These are phyloP conservation scores for Scaptomyza caliginosa DNA, from an alignment of 2,888 invertebrate species.

Conservation along the genomic window DNA sequence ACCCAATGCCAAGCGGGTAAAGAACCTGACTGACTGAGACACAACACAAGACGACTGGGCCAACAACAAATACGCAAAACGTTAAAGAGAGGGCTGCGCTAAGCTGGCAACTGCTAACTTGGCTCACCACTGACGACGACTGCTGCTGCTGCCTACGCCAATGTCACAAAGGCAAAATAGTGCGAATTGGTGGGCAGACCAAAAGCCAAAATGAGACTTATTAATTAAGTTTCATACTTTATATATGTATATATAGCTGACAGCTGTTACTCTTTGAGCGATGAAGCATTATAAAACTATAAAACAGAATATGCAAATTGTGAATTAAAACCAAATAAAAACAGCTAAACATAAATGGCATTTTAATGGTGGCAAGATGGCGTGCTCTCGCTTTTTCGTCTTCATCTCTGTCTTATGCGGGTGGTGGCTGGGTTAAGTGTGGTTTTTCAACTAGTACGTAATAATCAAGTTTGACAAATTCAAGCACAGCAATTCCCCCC, in stretches of 20 bases:
- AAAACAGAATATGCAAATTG: slow-evolving; percentile 69
- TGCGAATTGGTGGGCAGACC: slow-evolving; percentile 72
- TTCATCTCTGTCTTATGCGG: background rate
- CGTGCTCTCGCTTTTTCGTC: slow-evolving; percentile 44
- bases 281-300: slow-evolving; percentile 43
- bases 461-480: slow-evolving; percentile 53
- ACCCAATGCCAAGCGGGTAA: slow-evolving; percentile 69
- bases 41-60: slow-evolving; percentile 24
- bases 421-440: background rate
- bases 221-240: slow-evolving; percentile 67
- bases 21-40: slow-evolving; percentile 79
- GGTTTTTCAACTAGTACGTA: slow-evolving; percentile 13
- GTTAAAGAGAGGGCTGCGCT: background rate
- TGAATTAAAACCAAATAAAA: slow-evolving; percentile 40
- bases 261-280: slow-evolving; percentile 18
- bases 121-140: slow-evolving; percentile 13
- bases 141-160: slow-evolving; percentile 65
- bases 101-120: slow-evolving; percentile 7
- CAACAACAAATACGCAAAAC: slow-evolving; percentile 17
- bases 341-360: slow-evolving; percentile 63
- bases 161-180: slow-evolving; percentile 71
- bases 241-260: slow-evolving; percentile 5
- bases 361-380: slow-evolving; percentile 64
- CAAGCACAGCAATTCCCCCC: slow-evolving; percentile 37
- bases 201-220: slow-evolving; percentile 68